phyloP scores from a whole-genome alignment of 2,797 vertebrate species.

The Clangula hyemalis region DNA sequence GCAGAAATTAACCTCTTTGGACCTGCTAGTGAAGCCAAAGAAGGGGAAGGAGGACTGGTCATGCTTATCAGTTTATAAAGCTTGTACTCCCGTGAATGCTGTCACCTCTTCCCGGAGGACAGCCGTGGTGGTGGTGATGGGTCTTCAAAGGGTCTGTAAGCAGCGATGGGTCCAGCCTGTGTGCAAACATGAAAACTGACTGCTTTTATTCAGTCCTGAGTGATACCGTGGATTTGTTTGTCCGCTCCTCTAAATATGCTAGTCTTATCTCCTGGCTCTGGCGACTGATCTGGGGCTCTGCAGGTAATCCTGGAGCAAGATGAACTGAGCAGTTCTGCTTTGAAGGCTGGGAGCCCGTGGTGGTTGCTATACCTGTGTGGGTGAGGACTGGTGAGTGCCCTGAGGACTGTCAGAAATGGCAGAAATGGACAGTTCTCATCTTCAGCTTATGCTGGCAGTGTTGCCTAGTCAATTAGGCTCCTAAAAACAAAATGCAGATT shows the following conservation, averaged over 20 bases:
- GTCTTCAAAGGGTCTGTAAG: background rate
- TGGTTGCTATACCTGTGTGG: background rate
- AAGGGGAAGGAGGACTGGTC: background rate
- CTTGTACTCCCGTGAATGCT: fast-evolving
- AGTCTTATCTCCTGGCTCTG: background rate
- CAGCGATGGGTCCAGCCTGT: background rate
- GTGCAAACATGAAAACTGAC: background rate
- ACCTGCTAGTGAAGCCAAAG: background rate
- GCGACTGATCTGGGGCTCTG: fast-evolving
- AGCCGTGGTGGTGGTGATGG: background rate
- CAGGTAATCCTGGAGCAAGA: background rate
- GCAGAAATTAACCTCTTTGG: slow-evolving; percentile 41
- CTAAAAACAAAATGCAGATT: fast-evolving
- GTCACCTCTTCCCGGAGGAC: fast-evolving
- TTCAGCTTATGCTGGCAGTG: background rate
- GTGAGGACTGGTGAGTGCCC: background rate
- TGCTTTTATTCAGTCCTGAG: background rate
- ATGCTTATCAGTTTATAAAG: background rate
- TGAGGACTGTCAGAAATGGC: fast-evolving
- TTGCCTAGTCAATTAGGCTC: fast-evolving
- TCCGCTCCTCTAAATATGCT: fast-evolving
- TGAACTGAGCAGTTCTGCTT: background rate
- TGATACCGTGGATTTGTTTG: fast-evolving
- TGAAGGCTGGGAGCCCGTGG: fast-evolving
- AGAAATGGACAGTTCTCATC: background rate